phyloP scores from a whole-genome alignment of 2,888 invertebrate genomes.

The Vesta saturnalis region DNA sequence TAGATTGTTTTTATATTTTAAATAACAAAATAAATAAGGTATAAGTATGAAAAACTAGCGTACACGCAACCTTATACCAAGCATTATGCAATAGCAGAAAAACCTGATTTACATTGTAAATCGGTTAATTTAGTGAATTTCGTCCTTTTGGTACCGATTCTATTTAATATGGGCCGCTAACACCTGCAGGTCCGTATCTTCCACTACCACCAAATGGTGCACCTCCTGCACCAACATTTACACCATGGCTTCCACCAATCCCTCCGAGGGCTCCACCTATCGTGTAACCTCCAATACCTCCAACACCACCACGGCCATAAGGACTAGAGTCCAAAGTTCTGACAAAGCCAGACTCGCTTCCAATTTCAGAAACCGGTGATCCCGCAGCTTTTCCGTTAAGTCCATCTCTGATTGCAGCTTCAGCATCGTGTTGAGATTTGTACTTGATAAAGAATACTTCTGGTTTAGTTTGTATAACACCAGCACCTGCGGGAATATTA shows the following conservation, averaged over 20 bases:
- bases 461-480: conserved; percentile 83
- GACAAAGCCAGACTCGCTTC: conserved; percentile 18
- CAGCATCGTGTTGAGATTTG: conserved; percentile 69
- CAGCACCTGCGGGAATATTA: conserved; percentile 75
- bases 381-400: conserved; percentile 29
- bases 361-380: conserved; percentile 21
- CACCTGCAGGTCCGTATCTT: conserved; percentile 16
- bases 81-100: too few relatives aligned
- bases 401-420: conserved; percentile 39
- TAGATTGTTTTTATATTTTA: too few relatives aligned
- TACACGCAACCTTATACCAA: too few relatives aligned
- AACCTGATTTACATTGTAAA: conserved; percentile 5
- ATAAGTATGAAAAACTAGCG: too few relatives aligned
- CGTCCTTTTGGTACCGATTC: not conserved
- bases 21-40: too few relatives aligned
- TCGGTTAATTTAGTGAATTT: not conserved
- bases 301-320: not conserved
- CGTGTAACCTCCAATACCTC: not conserved
- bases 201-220: not conserved
- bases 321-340: conserved; percentile 14
- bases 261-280: not conserved
- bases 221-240: not conserved
- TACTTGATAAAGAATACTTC: conserved; percentile 87
- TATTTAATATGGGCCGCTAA: conserved; percentile 18
- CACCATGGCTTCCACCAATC: not conserved